Percentiles rank a stretch among this genome's conserved stretches.
These are phyloP conservation scores for Serinus canaria DNA, from an alignment of 2,113 vertebrate species.

Conservation along the genomic window DNA sequence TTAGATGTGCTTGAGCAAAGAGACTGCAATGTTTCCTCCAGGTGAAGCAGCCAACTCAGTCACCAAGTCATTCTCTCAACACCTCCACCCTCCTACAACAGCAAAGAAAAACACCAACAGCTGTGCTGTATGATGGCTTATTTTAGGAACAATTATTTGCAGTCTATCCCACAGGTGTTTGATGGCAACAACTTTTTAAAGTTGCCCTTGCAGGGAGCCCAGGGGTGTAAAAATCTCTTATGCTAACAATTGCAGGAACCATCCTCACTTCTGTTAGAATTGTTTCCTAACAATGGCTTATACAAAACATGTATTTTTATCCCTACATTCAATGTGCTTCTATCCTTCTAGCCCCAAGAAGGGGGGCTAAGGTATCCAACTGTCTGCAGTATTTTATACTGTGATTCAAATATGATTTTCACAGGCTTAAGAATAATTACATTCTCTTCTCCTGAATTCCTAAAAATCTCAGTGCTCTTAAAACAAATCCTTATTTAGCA, in stretches of 20 bases:
- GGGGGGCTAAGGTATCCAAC: background rate
- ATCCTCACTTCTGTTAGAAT: background rate
- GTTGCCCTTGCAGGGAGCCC: background rate
- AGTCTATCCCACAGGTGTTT: slow-evolving; percentile 4
- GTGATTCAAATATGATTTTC: background rate
- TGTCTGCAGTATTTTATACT: background rate
- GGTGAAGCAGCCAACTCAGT: background rate
- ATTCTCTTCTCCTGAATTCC: background rate
- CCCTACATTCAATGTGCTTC: background rate
- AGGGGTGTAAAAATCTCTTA: background rate
- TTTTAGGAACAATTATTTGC: slow-evolving; percentile 8
- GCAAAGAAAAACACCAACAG: slow-evolving; percentile 22
- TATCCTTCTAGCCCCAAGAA: background rate
- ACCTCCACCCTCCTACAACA: background rate
- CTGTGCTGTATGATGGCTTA: background rate
- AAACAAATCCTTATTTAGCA: background rate
- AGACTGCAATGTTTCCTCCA: background rate
- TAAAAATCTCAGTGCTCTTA: background rate
- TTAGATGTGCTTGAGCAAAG: background rate
- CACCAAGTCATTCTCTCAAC: background rate
- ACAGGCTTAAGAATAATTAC: background rate
- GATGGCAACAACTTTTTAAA: background rate
- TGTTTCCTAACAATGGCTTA: slow-evolving; percentile 5
- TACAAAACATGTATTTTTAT: slow-evolving; percentile 5
- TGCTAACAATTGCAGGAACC: background rate